Percentiles rank a stretch among this genome's conserved stretches.
Evolutionary conservation across 2,797 vertebrate genomes (phyloP).

Genomic region (Brachyalestes nurse): DNA sequence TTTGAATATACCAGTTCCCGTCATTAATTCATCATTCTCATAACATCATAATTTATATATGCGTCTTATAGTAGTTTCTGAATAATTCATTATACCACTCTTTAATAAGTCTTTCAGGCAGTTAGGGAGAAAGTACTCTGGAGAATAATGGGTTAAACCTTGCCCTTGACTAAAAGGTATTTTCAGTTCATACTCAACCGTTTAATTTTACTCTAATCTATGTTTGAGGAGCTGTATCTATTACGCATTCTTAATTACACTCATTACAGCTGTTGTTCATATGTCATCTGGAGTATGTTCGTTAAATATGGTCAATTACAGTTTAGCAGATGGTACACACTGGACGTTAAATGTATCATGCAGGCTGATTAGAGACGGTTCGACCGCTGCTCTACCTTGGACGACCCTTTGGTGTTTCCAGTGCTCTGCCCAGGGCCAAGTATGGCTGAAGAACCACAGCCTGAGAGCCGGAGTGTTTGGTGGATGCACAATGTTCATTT

Average conservation of each 20-base stretch:
- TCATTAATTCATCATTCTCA: background rate
- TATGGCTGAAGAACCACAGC: too few relatives aligned
- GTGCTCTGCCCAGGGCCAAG: background rate
- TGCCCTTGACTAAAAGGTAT: background rate
- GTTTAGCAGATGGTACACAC: background rate
- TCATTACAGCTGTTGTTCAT: background rate
- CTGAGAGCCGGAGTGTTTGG: background rate
- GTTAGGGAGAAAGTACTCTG: background rate
- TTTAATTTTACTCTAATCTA: background rate
- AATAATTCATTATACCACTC: background rate
- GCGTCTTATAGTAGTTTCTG: background rate
- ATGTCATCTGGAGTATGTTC: constrained; percentile 5
- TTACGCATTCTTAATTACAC: constrained; percentile 1
- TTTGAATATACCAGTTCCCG: background rate
- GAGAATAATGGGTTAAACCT: background rate
- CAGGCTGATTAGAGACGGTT: constrained; percentile 2
- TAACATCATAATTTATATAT: constrained; percentile 17
- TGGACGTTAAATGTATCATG: constrained; percentile 1
- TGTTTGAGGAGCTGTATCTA: background rate
- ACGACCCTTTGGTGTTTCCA: constrained; percentile 12
- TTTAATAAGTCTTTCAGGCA: background rate
- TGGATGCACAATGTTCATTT: constrained; percentile 51
- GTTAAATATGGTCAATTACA: constrained; percentile 8
- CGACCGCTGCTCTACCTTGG: background rate
- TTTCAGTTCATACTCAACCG: background rate